These are phyloP conservation scores for Caloenas nicobarica DNA, from an alignment of 2,113 vertebrate species.

Conservation along the genomic window DNA sequence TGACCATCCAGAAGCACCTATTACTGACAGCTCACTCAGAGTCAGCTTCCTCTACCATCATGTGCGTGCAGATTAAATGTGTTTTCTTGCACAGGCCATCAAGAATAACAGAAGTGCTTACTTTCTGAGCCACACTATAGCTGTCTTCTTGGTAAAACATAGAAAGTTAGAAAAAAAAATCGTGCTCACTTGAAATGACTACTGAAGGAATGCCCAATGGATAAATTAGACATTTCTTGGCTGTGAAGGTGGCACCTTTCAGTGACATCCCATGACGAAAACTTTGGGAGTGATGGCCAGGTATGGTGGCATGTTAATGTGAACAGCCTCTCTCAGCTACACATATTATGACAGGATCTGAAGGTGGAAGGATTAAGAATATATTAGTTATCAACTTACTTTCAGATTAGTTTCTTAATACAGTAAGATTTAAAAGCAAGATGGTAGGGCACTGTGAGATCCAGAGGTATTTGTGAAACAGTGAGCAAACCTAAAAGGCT, in stretches of 20 bases:
- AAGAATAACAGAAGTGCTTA: background rate
- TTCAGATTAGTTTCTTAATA: background rate
- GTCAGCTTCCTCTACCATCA: background rate
- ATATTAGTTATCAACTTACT: background rate
- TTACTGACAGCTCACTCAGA: background rate
- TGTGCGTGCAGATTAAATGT: background rate
- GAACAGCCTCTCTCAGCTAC: background rate
- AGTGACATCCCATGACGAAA: slow-evolving; percentile 4
- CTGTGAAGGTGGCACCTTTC: background rate
- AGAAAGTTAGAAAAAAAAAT: background rate
- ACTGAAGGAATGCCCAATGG: slow-evolving; percentile 6
- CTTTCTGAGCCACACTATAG: background rate
- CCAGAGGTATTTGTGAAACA: background rate
- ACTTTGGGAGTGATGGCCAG: slow-evolving; percentile 1
- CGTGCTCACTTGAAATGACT: background rate
- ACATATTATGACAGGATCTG: background rate
- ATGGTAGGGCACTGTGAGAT: background rate
- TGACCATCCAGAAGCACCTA: background rate
- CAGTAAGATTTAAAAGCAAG: background rate
- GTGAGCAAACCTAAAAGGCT: slow-evolving; percentile 14
- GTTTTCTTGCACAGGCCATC: background rate
- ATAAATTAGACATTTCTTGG: slow-evolving; percentile 24
- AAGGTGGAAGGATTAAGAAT: slow-evolving; percentile 3
- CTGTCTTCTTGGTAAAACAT: background rate
- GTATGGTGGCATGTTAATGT: background rate